Conservation (phyloP, 2,113 vertebrate species). For the Acinonyx jubatus region DNA sequence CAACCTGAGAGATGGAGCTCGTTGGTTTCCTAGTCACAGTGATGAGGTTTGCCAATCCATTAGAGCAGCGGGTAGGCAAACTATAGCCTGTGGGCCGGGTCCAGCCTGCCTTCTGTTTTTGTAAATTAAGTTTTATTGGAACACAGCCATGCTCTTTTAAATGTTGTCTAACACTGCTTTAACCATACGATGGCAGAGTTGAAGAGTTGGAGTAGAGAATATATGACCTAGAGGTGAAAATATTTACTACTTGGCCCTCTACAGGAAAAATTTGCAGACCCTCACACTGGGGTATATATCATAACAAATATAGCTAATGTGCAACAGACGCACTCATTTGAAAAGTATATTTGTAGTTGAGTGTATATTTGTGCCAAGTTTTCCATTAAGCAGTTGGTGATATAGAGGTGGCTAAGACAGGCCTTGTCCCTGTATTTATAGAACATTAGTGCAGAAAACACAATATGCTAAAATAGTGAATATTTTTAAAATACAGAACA, state of each 20-base stretch:
- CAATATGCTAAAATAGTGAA: not conserved
- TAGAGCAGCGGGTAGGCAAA: not conserved
- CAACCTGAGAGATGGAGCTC: not conserved
- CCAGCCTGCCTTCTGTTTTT: not conserved
- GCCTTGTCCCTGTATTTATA: not conserved
- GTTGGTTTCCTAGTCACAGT: constrained; percentile 7
- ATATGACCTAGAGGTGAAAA: not conserved
- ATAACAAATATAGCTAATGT: not conserved
- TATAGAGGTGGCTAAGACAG: not conserved
- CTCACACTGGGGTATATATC: not conserved
- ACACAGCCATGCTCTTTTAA: not conserved
- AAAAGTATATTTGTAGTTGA: not conserved
- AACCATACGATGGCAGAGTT: not conserved
- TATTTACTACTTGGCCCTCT: not conserved
- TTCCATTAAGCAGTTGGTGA: not conserved
- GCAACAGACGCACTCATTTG: not conserved
- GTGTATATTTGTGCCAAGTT: not conserved
- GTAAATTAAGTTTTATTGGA: not conserved
- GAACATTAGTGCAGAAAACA: not conserved
- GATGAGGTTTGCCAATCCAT: not conserved
- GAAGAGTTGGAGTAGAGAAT: not conserved
- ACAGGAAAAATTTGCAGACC: not conserved
- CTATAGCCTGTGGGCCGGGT: not conserved
- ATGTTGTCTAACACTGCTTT: not conserved
- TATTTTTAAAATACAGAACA: not conserved